Percentiles rank a stretch among this genome's conserved stretches.
Evolutionary conservation across 2,797 vertebrate genomes (phyloP).

Genomic region (Epinephelus malabaricus): DNA sequence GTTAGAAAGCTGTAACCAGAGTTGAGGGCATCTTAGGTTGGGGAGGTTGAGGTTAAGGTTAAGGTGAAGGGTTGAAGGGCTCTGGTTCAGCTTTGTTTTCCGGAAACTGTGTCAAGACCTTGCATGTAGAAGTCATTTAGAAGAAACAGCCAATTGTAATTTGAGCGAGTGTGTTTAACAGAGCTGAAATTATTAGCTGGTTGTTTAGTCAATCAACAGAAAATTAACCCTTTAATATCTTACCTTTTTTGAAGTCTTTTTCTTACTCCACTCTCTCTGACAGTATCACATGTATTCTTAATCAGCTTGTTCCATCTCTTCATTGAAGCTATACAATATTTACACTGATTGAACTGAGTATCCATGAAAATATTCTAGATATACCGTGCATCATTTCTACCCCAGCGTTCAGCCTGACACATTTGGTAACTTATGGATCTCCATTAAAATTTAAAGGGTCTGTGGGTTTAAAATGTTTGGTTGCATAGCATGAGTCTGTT

Average conservation of each 20-base stretch:
- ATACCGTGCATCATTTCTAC: neutral
- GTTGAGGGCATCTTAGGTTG: conserved; percentile 34
- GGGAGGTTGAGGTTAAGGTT: conserved; percentile 26
- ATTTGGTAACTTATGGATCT: neutral
- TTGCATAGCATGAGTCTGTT: neutral
- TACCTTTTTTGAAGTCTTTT: neutral
- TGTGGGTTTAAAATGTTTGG: neutral
- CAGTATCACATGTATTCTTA: too few relatives aligned
- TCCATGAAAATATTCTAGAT: neutral
- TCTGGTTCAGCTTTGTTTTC: conserved; percentile 11
- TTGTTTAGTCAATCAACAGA: neutral
- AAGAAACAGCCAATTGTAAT: neutral
- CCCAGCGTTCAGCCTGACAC: neutral
- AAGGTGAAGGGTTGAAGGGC: conserved; percentile 53
- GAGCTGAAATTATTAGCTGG: too few relatives aligned
- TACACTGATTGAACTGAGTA: neutral
- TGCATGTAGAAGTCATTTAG: conserved; percentile 36
- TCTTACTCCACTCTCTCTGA: neutral
- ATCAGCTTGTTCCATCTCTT: neutral
- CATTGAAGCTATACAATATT: neutral
- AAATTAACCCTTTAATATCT: too few relatives aligned
- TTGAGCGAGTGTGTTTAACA: too few relatives aligned
- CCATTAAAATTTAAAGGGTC: neutral
- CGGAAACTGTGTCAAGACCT: conserved; percentile 45
- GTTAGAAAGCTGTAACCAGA: conserved; percentile 56